A percentile compares a stretch with the other conserved stretches of the same genome.
phyloP scores from a whole-genome alignment of 1,140 invertebrate genomes.

The Drosophila tsacasi region DNA sequence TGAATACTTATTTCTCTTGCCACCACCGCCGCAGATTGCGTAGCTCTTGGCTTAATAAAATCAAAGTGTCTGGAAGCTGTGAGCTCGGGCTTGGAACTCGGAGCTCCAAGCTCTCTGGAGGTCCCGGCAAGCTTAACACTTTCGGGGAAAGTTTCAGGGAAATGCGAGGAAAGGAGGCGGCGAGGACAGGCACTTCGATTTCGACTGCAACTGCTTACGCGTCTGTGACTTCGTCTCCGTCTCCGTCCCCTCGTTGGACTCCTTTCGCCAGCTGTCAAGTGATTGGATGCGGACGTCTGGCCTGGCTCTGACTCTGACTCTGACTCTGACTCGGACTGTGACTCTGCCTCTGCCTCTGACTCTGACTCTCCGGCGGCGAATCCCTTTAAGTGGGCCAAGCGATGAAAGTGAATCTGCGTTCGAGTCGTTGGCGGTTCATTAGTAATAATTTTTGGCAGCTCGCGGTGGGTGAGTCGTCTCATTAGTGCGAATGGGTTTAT shows the following conservation, averaged over 20 bases:
- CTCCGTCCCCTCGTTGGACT: constrained; percentile 2
- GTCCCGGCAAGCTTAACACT: constrained; percentile 41
- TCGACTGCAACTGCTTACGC: constrained; percentile 10
- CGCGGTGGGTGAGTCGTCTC: constrained; percentile 46
- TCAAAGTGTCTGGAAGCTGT: constrained; percentile 17
- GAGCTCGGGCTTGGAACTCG: neutral
- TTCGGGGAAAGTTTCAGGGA: constrained; percentile 30
- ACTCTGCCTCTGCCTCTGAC: neutral
- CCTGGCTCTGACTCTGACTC: neutral
- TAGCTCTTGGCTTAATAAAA: constrained; percentile 47
- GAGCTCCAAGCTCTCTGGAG: constrained; percentile 18
- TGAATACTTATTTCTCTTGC: constrained; percentile 39
- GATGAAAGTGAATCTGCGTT: constrained; percentile 78
- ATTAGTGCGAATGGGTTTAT: constrained; percentile 56
- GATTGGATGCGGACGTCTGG: constrained; percentile 35
- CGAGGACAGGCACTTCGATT: constrained; percentile 34
- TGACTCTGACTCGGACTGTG: neutral
- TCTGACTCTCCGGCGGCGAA: constrained; percentile 19
- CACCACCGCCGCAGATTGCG: constrained; percentile 38
- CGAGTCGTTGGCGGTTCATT: constrained; percentile 57
- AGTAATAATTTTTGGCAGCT: constrained; percentile 75
- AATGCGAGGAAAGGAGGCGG: constrained; percentile 17
- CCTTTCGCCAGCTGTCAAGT: constrained; percentile 80
- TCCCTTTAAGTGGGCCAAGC: constrained; percentile 68
- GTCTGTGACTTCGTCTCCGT: neutral